Base-by-base conservation (phyloP, 2,888 invertebrate species). In the Clepsis dumicolana region DNA sequence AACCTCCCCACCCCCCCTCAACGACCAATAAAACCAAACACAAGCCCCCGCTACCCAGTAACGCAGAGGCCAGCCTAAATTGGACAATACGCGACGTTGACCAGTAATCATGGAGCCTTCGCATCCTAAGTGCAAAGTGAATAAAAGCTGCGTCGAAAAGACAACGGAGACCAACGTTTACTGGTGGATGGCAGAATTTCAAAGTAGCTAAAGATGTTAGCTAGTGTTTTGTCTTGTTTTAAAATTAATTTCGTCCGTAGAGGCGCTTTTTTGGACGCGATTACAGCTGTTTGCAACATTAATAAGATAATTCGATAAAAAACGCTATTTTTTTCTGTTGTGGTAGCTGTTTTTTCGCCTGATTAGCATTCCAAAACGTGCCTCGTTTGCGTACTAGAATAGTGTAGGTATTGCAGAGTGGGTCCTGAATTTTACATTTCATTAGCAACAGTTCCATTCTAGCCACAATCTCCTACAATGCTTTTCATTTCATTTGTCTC, bases 31-130 rank as follows among this genome's bases (percentile, higher is more conserved):
- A 68, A 61, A 65, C 63, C 35, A 50, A 60, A 53, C 63, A 24
- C 12, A 66, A 18, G 52, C 60, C 57, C 64, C 63, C 38, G 53
- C 53, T 3, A 57, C 60, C 64, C 73, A 56, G 62, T 69, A 74
- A 74, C 74, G 72, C 63, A 64, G 70, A 74, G 81, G 48, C 69
- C 79, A 69, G 35, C 21, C 48, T 72, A 76, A 70, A 74, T 71
- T 81, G 77, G 81, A 71, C 71, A 64, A 64, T 35, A 38, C 65
- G 67, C 35, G 67, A 65, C 77, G 78, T 73, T 74, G 75, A 75
- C 76, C 76, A 74, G 70, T 75, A 73, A 70, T 73, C 64, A 72
- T 72, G 66, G 73, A 74, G 71, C 75, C 76, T 74, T 75, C 48
- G 21, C 18, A 21, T 48, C 21, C 12, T 21, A 21, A 48, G 41